A percentile compares a stretch with the other conserved stretches of the same genome.
These are phyloP conservation scores for Gallinago nigripennis DNA, from an alignment of 2,797 vertebrate genomes.

Conservation along the genomic window DNA sequence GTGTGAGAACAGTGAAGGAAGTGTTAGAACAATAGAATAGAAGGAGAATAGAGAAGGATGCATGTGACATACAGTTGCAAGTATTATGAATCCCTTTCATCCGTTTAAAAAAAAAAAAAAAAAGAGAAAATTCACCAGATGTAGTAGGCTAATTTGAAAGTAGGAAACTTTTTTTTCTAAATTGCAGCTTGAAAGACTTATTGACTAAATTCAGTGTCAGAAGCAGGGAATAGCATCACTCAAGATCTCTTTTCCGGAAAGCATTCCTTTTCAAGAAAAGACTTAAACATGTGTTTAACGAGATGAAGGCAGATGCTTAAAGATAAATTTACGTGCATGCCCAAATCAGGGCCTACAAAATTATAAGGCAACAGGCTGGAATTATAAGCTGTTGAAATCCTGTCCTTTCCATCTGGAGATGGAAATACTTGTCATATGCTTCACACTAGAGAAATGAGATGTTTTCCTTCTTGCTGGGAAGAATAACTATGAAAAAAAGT, in stretches of 20 bases:
- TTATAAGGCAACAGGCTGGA: not conserved
- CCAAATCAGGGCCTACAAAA: not conserved
- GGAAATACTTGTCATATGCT: not conserved
- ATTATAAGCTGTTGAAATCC: conserved; percentile 1
- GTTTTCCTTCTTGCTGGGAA: not conserved
- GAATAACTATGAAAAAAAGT: not conserved
- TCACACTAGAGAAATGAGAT: not conserved
- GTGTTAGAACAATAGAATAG: not conserved
- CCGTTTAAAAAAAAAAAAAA: not conserved
- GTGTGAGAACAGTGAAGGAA: not conserved
- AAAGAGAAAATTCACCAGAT: not conserved
- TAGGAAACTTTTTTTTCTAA: not conserved
- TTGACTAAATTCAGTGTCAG: not conserved
- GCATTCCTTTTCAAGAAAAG: not conserved
- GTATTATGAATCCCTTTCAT: not conserved
- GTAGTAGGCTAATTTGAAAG: conserved; percentile 4
- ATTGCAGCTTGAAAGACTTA: not conserved
- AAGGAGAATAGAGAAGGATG: not conserved
- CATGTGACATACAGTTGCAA: not conserved
- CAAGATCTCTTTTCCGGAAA: not conserved
- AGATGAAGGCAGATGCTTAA: conserved; percentile 24
- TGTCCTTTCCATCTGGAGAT: not conserved
- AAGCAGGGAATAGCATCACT: not conserved
- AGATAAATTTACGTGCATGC: not conserved
- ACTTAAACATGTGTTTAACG: conserved; percentile 22